Evolutionary conservation across 2,888 invertebrate genomes (phyloP).

Genomic region (Tubulanus polymorphus): DNA sequence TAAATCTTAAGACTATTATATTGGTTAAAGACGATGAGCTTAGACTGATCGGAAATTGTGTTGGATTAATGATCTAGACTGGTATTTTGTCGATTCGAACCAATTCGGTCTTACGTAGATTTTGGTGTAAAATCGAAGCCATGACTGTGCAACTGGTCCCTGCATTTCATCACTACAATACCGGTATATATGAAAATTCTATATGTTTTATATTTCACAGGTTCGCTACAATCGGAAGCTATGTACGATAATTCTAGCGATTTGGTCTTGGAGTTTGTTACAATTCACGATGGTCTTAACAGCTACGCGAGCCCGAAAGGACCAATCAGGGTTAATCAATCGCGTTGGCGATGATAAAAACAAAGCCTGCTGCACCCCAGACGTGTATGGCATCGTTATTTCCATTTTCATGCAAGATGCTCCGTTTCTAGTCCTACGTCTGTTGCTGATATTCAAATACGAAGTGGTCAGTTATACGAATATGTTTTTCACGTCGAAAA

Average conservation of each 20-base stretch:
- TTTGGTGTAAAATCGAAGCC: too few species aligned
- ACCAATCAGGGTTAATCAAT: slow-evolving; percentile 34
- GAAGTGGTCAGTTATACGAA: slow-evolving; percentile 92
- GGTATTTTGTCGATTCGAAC: too few species aligned
- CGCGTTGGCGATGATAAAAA: slow-evolving; percentile 57
- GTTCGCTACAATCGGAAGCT: slow-evolving; percentile 66
- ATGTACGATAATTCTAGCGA: slow-evolving; percentile 79
- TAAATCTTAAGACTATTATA: too few species aligned
- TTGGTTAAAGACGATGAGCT: too few species aligned
- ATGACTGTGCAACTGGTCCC: too few species aligned
- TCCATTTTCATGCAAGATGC: slow-evolving; percentile 81
- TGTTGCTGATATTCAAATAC: slow-evolving; percentile 79
- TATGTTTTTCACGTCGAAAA: slow-evolving; percentile 93
- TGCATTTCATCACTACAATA: neutral
- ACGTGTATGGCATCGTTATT: slow-evolving; percentile 78
- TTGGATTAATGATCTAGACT: too few species aligned
- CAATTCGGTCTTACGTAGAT: too few species aligned
- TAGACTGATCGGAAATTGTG: too few species aligned
- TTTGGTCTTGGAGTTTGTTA: slow-evolving; percentile 88
- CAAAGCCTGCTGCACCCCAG: slow-evolving; percentile 80
- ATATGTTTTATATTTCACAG: slow-evolving; percentile 23
- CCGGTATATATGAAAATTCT: neutral
- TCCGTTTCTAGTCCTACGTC: slow-evolving; percentile 79
- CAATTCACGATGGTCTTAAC: slow-evolving; percentile 93
- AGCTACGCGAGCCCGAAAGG: slow-evolving; percentile 61